These are phyloP conservation scores for Apotomis capreana DNA, from an alignment of 2,888 invertebrate genomes.

Conservation along the genomic window DNA sequence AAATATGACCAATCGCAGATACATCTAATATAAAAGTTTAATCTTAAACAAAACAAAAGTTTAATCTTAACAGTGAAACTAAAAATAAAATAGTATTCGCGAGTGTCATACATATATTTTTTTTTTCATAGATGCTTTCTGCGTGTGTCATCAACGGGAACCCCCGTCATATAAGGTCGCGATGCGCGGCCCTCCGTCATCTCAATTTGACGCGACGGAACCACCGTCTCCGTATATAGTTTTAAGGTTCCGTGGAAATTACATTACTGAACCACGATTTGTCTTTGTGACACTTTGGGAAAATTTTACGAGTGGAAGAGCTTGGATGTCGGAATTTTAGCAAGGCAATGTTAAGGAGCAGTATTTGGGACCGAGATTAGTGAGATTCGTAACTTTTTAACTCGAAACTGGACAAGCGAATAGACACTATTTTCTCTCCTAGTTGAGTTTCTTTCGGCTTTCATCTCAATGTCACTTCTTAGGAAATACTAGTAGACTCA, in stretches of 20 bases:
- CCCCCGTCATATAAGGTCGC: slow-evolving; percentile 28
- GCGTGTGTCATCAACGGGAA: slow-evolving; percentile 43
- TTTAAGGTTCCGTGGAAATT: slow-evolving; percentile 53
- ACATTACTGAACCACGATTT: slow-evolving; percentile 46
- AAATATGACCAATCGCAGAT: too few relatives aligned
- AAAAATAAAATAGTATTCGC: too few relatives aligned
- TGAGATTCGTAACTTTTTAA: too few relatives aligned
- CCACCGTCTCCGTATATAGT: slow-evolving; percentile 54
- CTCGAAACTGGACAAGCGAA: not conserved
- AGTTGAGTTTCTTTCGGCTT: too few relatives aligned
- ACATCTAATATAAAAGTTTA: too few relatives aligned
- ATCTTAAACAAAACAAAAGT: too few relatives aligned
- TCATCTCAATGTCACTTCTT: too few relatives aligned
- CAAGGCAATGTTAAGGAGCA: not conserved
- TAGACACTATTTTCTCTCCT: too few relatives aligned
- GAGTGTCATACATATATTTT: too few relatives aligned
- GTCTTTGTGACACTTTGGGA: slow-evolving; percentile 35
- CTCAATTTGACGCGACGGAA: slow-evolving; percentile 64
- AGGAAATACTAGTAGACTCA: too few relatives aligned
- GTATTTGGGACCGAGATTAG: not conserved
- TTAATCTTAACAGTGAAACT: too few relatives aligned
- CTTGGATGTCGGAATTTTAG: slow-evolving; percentile 14
- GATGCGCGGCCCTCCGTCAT: slow-evolving; percentile 62
- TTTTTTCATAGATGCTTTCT: too few relatives aligned
- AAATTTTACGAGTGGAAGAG: slow-evolving; percentile 32